Evolutionary conservation across 2,797 vertebrate species (phyloP).

Genomic region (Manis crassicaudata): DNA sequence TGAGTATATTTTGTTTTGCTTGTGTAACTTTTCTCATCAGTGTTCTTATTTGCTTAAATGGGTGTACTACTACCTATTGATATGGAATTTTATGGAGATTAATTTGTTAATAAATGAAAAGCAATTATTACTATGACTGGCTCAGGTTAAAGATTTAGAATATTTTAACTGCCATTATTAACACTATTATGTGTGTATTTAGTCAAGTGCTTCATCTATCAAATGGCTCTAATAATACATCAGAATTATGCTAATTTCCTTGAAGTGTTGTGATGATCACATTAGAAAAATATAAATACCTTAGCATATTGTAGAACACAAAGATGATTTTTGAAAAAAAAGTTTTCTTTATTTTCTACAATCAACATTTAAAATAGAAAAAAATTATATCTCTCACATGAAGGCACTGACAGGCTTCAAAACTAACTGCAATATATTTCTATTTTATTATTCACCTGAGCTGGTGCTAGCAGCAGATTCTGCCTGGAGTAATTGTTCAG

Average conservation of each 20-base stretch:
- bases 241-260: neutral
- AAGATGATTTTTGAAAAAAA: neutral
- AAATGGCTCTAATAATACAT: neutral
- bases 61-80: neutral
- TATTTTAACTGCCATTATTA: neutral
- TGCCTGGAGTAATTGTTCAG: conserved; percentile 74
- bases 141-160: neutral
- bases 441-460: conserved; percentile 78
- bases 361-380: conserved; percentile 22
- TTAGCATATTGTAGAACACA: neutral
- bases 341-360: neutral
- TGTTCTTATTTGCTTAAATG: neutral
- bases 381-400: neutral
- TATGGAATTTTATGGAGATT: neutral
- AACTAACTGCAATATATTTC: conserved; percentile 61
- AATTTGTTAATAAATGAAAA: conserved; percentile 25
- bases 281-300: neutral
- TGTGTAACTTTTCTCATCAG: neutral
- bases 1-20: neutral
- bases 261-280: neutral
- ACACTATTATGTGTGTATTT: neutral
- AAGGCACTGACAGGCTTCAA: conserved; percentile 44
- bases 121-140: neutral
- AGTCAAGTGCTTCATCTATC: neutral
- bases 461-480: conserved; percentile 33